Evolutionary conservation across 2,888 invertebrate genomes (phyloP).

Genomic region (Parapristionchus giblindavisi): DNA sequence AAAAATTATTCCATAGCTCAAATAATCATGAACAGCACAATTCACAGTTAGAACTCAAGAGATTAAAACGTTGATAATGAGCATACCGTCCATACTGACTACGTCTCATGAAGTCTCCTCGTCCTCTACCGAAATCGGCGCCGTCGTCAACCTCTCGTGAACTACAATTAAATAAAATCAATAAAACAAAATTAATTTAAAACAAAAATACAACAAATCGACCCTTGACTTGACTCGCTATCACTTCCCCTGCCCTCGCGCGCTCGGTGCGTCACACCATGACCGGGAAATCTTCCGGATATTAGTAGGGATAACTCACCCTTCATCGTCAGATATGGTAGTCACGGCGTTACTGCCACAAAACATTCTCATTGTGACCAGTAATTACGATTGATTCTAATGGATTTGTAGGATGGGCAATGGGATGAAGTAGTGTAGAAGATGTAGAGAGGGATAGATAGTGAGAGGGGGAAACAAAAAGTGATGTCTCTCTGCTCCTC

Average conservation of each 20-base stretch:
- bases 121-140: slow-evolving; percentile 20
- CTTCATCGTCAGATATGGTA: slow-evolving; percentile 31
- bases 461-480: neutral
- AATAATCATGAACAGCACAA: neutral
- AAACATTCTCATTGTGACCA: slow-evolving; percentile 24
- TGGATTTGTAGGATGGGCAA: neutral
- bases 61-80: neutral
- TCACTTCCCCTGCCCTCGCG: too few relatives aligned
- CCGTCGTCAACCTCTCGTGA: slow-evolving; percentile 17
- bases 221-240: neutral
- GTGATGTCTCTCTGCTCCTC: too few relatives aligned
- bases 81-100: slow-evolving; percentile 29
- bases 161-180: slow-evolving; percentile 9
- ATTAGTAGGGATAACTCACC: slow-evolving; percentile 3
- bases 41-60: neutral
- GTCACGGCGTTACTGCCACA: slow-evolving; percentile 12
- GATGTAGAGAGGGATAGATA: slow-evolving; percentile 11
- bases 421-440: slow-evolving; percentile 3
- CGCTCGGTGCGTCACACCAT: too few relatives aligned
- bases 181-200: neutral
- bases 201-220: neutral
- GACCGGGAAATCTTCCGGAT: too few relatives aligned
- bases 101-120: slow-evolving; percentile 24
- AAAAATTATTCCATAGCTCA: neutral
- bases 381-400: neutral